Percentiles rank a stretch among this genome's conserved stretches.
Conservation (phyloP, 1,140 invertebrate genomes). For the Lepidurus couesii region DNA sequence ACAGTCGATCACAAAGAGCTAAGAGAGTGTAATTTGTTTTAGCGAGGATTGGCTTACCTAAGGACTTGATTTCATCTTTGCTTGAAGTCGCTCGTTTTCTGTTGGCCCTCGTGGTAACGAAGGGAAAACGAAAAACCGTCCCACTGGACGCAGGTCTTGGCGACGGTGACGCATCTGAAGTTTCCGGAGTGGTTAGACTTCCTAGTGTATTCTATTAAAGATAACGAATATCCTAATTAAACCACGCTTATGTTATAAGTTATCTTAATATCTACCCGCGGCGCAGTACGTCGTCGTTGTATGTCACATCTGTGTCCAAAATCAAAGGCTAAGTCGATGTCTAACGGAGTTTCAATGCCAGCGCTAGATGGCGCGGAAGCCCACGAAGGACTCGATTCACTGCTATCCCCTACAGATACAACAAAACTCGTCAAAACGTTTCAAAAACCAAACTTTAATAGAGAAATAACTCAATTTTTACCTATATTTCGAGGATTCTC, state of each 20-base stretch:
- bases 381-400: constrained; percentile 33
- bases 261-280: neutral
- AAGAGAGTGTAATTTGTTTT: too few species aligned
- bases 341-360: constrained; percentile 32
- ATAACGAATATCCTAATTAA: neutral
- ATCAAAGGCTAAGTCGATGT: constrained; percentile 34
- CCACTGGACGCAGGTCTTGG: constrained; percentile 26
- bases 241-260: neutral
- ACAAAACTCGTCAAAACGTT: neutral
- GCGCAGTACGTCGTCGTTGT: constrained; percentile 6
- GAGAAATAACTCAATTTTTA: neutral
- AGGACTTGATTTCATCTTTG: neutral
- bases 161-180: constrained; percentile 27
- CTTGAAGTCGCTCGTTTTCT: neutral
- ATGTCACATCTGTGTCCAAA: constrained; percentile 29
- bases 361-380: constrained; percentile 32
- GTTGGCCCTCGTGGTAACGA: neutral
- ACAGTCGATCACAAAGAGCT: too few species aligned
- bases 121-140: constrained; percentile 32
- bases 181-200: constrained; percentile 31
- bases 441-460: neutral
- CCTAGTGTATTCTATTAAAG: neutral
- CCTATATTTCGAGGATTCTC: neutral
- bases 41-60: neutral
- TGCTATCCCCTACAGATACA: constrained; percentile 26